Conservation (phyloP, 2,888 invertebrate species). For the Lycophotia porphyrea region DNA sequence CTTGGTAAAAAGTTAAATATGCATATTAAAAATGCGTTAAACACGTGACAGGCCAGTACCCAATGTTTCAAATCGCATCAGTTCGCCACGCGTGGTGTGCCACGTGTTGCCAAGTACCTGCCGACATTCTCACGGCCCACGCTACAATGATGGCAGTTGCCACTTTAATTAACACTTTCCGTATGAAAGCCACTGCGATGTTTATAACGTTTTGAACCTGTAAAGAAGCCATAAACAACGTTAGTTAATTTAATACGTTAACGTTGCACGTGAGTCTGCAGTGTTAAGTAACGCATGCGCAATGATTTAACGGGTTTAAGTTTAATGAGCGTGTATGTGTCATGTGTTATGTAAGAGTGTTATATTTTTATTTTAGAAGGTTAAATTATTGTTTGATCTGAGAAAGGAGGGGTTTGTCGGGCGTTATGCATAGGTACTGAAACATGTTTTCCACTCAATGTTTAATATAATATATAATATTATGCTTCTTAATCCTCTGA, state of each 20-base stretch:
- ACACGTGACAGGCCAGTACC: slow-evolving; percentile 66
- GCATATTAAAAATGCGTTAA: slow-evolving; percentile 39
- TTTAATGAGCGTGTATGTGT: slow-evolving; percentile 6
- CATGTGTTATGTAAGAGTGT: neutral
- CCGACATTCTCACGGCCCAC: slow-evolving; percentile 51
- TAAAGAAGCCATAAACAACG: slow-evolving; percentile 14
- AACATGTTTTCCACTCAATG: neutral
- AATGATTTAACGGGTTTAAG: slow-evolving; percentile 29
- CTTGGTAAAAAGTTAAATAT: slow-evolving; percentile 38
- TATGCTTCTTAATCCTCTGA: neutral
- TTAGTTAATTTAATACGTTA: neutral
- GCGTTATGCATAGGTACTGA: neutral
- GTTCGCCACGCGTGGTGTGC: slow-evolving; percentile 66
- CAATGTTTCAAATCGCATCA: slow-evolving; percentile 67
- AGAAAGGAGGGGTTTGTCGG: neutral
- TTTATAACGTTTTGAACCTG: neutral
- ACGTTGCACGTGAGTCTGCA: slow-evolving; percentile 1
- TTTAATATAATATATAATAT: neutral
- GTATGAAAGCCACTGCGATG: slow-evolving; percentile 17
- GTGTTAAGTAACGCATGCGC: slow-evolving; percentile 16
- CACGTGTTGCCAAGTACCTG: slow-evolving; percentile 53
- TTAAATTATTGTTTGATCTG: neutral
- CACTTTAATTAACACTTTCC: slow-evolving; percentile 32
- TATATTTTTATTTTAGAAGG: neutral
- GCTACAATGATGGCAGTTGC: slow-evolving; percentile 22